A percentile compares a stretch with the other conserved stretches of the same genome.
Conservation (phyloP, 2,113 vertebrate species). For the Myanophis thanlyinensis region DNA sequence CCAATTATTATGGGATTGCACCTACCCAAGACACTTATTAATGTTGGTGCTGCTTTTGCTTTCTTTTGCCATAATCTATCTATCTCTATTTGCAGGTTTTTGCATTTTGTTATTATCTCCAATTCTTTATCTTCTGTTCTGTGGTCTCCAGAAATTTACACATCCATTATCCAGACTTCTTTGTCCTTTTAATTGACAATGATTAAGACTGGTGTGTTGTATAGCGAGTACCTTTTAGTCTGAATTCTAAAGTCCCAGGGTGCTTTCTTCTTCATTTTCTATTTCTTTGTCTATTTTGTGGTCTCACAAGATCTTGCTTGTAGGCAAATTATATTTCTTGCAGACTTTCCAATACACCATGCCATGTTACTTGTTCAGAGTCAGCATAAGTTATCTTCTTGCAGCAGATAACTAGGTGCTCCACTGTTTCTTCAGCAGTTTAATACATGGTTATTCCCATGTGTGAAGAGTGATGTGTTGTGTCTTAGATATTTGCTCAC, state of each 20-base stretch:
- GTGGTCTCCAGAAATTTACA: too few relatives aligned
- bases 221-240: neutral
- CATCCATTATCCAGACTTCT: neutral
- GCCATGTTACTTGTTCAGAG: too few relatives aligned
- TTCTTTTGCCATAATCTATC: neutral
- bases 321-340: too few relatives aligned
- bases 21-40: neutral
- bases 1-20: neutral
- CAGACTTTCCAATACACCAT: too few relatives aligned
- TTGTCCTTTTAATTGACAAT: neutral
- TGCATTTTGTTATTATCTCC: too few relatives aligned
- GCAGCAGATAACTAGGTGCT: too few relatives aligned
- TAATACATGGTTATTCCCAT: neutral
- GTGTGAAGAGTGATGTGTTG: neutral
- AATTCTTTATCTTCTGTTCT: too few relatives aligned
- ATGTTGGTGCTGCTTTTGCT: neutral
- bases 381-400: too few relatives aligned
- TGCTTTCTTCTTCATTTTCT: too few relatives aligned
- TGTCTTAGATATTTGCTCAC: neutral
- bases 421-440: too few relatives aligned
- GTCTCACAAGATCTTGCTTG: too few relatives aligned
- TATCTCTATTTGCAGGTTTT: neutral
- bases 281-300: too few relatives aligned
- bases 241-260: neutral
- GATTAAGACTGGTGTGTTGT: neutral